Evolutionary conservation across 2,888 invertebrate species (phyloP), one percentile per base, ranked within the genome.

Genomic region (Lasioglossum morio): DNA sequence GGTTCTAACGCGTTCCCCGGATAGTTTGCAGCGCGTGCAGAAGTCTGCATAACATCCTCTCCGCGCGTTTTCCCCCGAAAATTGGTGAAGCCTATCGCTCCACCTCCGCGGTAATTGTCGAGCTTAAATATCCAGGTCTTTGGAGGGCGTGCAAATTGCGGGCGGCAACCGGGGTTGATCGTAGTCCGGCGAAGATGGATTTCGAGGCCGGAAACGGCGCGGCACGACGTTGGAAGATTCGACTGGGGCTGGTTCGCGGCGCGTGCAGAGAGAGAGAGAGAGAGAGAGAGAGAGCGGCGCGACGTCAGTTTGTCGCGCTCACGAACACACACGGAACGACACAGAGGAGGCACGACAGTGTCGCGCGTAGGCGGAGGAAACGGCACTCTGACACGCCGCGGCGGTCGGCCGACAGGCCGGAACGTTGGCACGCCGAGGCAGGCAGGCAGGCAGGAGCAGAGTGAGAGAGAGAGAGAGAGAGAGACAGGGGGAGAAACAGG

Each of bases 381-480:
- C 78, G 84, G 83, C 57, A 82, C 73, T 84, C 79, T 76, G 76
- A 72, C 80, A 46, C 84, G 72, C 37, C 85, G 57, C 48, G 72
- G 43, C 73, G 72, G 48, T 30, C 57, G 81, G 53, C 72, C 57
- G 79, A 48, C 74, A 79, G 74, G 66, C 66, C 74, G 79, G 74
- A 73, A 77, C 87, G 76, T 40, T 34, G 84, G 53, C 79, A 79
- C 78, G 72, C 69, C 40, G 72, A 63, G 75, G 30, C 72, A 63
- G 72, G 34, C 85, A 79, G 19, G 63, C 63, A 34, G 34, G 2
- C 16, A 16, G 57, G 10, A 10, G 4, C n/a, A 57, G 12, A 14
- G 1, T 12, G n/a, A 12, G 4, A n/a, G 60, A 27, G n/a, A 23
- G 57, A 10, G n/a, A 4, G 57, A 57, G 4, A 27, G 12, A n/a